Evolutionary conservation across 2,113 vertebrate genomes (phyloP), one percentile per base, ranked within the genome.

Genomic region (Strix uralensis): DNA sequence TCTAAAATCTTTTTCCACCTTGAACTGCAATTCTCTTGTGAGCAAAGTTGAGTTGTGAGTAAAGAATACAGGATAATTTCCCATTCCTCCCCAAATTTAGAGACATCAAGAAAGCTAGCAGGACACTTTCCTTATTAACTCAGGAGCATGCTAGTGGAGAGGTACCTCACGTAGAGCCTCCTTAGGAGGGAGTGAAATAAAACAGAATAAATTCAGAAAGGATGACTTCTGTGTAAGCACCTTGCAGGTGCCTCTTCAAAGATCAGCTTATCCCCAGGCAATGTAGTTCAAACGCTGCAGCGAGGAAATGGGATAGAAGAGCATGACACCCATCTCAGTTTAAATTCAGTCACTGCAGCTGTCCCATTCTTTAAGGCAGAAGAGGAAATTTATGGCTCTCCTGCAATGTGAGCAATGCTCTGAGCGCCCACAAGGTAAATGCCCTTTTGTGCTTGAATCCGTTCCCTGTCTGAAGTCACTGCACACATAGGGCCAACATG

Each of bases 231-330:
- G 77, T 54, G 73, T 34, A 69, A 74, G 32, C 80, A 65, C 71
- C 62, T 59, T 49, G 69, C 95, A 96, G 95, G 91, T 95, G 91
- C 92, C 74, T 94, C 89, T 65, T 93, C 87, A 90, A 85, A 86
- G 91, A 69, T 75, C 25, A 38, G 58, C 51, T 88, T 93, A 42
- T 86, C 94, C 92, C 69, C 86, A 29, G 95, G 95, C 42, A 0
- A 89, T 16, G 47, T 15, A 90, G 87, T 89, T 96, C 93, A 93
- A 77, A 89, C 7, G 20, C 87, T 34, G 29, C 49, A 63, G 84
- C 4, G 10, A 93, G 87, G 85, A 93, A 86, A 86, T 52, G 80
- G 91, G 63, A 61, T 25, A n/a, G 94, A 46, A 66, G 84, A 90
- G 71, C 63, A 92, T 23, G 65, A 74, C 81, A 51, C 75, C 62